Conservation (phyloP, 1,140 invertebrate genomes). For the Dinoponera quadriceps region DNA sequence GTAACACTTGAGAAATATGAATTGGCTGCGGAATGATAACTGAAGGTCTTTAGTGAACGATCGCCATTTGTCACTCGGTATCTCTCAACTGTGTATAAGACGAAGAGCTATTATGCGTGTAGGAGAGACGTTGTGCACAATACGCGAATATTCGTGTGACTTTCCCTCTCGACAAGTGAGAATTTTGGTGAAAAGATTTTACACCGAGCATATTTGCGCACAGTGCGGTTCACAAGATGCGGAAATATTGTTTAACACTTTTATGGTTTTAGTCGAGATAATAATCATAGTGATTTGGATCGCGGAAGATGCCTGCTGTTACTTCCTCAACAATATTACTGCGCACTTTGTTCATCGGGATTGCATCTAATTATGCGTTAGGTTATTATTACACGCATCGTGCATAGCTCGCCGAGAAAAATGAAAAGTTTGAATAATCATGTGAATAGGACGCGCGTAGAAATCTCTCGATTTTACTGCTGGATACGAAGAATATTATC, state of each 20-base stretch:
- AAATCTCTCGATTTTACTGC: too few species aligned
- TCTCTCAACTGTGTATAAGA: not conserved
- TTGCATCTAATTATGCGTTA: constrained; percentile 40
- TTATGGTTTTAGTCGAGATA: constrained; percentile 8
- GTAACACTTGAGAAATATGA: not conserved
- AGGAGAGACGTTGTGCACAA: constrained; percentile 1
- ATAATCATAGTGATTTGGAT: constrained; percentile 30
- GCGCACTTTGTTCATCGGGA: constrained; percentile 20
- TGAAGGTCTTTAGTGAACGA: constrained; percentile 40
- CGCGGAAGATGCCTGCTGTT: constrained; percentile 19
- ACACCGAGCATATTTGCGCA: not conserved
- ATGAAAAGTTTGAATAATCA: constrained; percentile 40
- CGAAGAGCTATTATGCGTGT: not conserved
- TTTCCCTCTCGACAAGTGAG: not conserved
- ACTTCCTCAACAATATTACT: constrained; percentile 14
- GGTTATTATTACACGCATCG: constrained; percentile 39
- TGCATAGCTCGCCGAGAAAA: not conserved
- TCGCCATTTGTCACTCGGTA: constrained; percentile 16
- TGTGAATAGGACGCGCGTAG: too few species aligned
- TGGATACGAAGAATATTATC: too few species aligned
- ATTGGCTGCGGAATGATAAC: constrained; percentile 11
- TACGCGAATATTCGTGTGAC: not conserved
- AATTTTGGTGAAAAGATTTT: too few species aligned
- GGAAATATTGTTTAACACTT: constrained; percentile 6
- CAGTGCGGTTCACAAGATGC: constrained; percentile 4